Percentiles rank a stretch among this genome's conserved stretches.
Evolutionary conservation across 2,113 vertebrate genomes (phyloP).

Genomic region (Zapornia atra): DNA sequence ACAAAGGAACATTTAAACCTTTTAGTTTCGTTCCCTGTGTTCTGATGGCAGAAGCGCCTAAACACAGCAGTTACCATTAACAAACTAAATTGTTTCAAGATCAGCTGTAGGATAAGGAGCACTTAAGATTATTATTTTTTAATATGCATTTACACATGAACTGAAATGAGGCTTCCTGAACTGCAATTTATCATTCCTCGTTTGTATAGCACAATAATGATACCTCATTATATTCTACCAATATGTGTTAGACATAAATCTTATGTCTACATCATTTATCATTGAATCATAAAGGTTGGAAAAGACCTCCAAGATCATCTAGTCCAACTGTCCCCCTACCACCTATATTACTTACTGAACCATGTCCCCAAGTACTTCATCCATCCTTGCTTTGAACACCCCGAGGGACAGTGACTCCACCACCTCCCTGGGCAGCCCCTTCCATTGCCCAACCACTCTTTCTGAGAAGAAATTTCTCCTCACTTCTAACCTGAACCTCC

Average conservation of each 20-base stretch:
- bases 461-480: too few species aligned
- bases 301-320: too few species aligned
- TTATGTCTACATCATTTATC: not conserved
- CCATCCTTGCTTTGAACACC: too few species aligned
- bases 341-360: too few species aligned
- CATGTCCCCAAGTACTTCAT: too few species aligned
- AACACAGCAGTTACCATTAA: not conserved
- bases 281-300: too few species aligned
- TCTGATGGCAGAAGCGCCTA: not conserved
- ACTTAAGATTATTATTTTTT: not conserved
- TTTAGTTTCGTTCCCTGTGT: not conserved
- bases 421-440: too few species aligned
- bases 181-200: not conserved
- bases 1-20: not conserved
- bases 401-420: too few species aligned
- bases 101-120: not conserved
- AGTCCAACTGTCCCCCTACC: too few species aligned
- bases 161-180: not conserved
- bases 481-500: too few species aligned
- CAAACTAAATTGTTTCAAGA: not conserved
- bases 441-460: too few species aligned
- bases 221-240: not conserved
- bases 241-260: not conserved
- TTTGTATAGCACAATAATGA: not conserved
- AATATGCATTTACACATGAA: not conserved